phyloP scores from a whole-genome alignment of 2,113 vertebrate genomes.

The Chloebia gouldiae region DNA sequence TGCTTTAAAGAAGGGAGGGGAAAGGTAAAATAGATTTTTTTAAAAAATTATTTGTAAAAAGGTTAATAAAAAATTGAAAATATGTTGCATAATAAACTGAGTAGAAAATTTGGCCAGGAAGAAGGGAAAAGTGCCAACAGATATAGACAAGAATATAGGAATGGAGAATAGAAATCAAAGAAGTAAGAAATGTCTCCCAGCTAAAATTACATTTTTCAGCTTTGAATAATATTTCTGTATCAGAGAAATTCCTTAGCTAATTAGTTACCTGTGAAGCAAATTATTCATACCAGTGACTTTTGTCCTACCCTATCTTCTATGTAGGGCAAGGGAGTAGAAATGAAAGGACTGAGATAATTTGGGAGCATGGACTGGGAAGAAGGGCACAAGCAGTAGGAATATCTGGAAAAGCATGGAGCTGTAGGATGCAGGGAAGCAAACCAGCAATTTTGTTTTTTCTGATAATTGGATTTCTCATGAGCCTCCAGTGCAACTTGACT shows the following conservation, averaged over 20 bases:
- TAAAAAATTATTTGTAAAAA: not conserved
- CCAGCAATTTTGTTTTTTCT: not conserved
- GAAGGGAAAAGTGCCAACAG: not conserved
- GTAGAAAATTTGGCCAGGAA: not conserved
- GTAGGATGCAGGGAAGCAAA: not conserved
- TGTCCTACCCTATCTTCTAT: not conserved
- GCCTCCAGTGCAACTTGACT: not conserved
- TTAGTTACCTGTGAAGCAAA: not conserved
- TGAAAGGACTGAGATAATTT: not conserved
- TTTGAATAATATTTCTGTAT: not conserved
- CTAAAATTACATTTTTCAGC: not conserved
- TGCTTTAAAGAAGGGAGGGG: accelerated
- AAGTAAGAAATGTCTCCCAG: not conserved
- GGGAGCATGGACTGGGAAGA: not conserved
- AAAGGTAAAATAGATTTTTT: not conserved
- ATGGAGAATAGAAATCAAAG: not conserved
- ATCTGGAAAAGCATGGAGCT: not conserved
- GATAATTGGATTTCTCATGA: not conserved
- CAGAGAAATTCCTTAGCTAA: not conserved
- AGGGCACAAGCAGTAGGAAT: not conserved
- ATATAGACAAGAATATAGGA: not conserved
- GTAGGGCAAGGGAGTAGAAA: not conserved
- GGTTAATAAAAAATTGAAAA: not conserved
- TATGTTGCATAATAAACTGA: not conserved
- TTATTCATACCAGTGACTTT: not conserved